Evolutionary conservation across 2,113 vertebrate species (phyloP), one percentile per base, ranked within the genome.

Genomic region (Turdus rufiventris): DNA sequence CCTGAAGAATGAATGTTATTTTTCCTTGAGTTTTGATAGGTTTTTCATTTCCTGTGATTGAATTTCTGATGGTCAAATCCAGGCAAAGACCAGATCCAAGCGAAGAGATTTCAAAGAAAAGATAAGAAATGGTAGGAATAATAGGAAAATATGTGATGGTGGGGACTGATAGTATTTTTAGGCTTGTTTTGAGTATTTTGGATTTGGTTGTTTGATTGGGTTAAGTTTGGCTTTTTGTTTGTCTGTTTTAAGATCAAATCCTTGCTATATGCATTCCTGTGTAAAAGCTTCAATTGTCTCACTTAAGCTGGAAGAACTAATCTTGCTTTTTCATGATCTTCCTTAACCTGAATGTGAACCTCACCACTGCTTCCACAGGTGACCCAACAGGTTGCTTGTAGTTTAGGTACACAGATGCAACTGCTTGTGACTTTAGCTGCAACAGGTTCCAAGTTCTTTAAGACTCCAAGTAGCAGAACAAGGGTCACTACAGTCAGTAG

Each of bases 201-300:
- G 16, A 20, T 29, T 51, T 45, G 15, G 1, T 2, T 29, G 9
- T 33, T 67, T 57, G 1, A 5, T 51, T 75, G 3, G 0, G 9
- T 40, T 25, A 31, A 16, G 28, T 63, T 40, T 74, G 29, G 3
- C 11, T 31, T 48, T 16, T 31, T 29, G 12, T 18, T 63, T 45
- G 2, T 14, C 33, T 45, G 20, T 65, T 43, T 54, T 33, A 48
- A 58, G 5, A 63, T 28, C 25, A 40, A 67, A 40, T 25, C 56
- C 18, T 86, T 47, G 3, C 2, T 66, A 6, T 18, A 7, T 60
- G 14, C 56, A 16, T 53, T 36, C 7, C 13, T 45, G 8, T 58
- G 31, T 36, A 45, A 67, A 89, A 60, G 10, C 11, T 43, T 81
- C 3, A 14, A 0, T n/a, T 54, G 19, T 4, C 23, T 29, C 1